These are phyloP conservation scores for Hermetia illucens DNA, from an alignment of 1,140 invertebrate genomes.

Conservation along the genomic window DNA sequence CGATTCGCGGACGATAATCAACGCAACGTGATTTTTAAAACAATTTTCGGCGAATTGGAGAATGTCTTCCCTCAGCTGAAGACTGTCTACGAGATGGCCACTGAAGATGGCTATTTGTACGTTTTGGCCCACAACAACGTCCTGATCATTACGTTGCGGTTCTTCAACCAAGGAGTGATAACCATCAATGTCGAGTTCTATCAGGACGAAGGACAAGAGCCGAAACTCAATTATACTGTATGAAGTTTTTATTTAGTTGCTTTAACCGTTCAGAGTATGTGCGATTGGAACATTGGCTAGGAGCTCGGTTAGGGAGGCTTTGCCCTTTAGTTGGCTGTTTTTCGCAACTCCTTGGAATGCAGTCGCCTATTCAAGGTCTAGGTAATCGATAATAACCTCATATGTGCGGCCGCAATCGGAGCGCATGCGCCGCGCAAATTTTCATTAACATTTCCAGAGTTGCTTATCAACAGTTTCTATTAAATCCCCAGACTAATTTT, in stretches of 20 bases:
- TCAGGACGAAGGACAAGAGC: conserved; percentile 53
- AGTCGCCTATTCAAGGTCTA: no score
- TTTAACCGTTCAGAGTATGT: no score
- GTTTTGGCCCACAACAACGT: conserved; percentile 51
- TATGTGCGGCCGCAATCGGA: no score
- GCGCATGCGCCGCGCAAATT: no score
- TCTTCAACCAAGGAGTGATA: conserved; percentile 55
- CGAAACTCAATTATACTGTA: conserved; percentile 60
- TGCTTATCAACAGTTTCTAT: no score
- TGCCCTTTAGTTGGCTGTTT: no score
- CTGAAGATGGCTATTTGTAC: conserved; percentile 50
- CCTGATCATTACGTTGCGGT: conserved; percentile 51
- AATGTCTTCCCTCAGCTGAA: conserved; percentile 54
- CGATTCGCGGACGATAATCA: conserved; percentile 47
- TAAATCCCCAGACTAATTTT: no score
- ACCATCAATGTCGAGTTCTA: conserved; percentile 72
- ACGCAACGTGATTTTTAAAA: conserved; percentile 45
- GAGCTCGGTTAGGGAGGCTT: no score
- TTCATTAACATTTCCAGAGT: no score
- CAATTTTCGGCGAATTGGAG: conserved; percentile 48
- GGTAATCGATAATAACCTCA: no score
- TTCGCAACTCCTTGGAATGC: no score
- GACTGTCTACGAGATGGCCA: conserved; percentile 33
- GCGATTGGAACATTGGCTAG: no score
- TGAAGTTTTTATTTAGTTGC: conserved; percentile 14